Base-by-base conservation (phyloP, 1,140 invertebrate species). In the Aphidius gifuensis region DNA sequence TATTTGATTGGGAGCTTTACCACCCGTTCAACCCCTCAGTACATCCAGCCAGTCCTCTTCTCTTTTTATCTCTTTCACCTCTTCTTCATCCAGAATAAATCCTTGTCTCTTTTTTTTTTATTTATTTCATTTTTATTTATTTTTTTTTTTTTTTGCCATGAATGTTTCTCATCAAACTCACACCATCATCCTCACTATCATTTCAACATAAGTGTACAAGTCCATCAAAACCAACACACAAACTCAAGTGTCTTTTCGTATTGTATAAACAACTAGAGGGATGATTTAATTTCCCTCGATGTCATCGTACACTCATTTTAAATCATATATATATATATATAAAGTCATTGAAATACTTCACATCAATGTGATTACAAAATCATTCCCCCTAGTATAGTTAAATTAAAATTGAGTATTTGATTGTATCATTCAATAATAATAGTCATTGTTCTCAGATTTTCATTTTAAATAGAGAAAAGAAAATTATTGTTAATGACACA, bases 1-100 rank as follows among this genome's bases (percentile, higher is more conserved):
- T 73, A 73, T 73, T 73, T 73, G 71, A 73, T 73, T 73, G 71
- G 69, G 64, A 65, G 63, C 64, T 64, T 32, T 62, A 61, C 61
- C 55, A 60, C 57, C 65, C 23, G 23, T 61, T 64, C 65, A 64
- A 57, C 46, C 60, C 61, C 61, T 57, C 58, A 38, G 16, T 49
- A 23, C 57, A 58, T 51, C 40, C 58, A 38, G 50, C 58, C 58
- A 51, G 50, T 61, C 39, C 51, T 60, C 59, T 48, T 62, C 63
- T 64, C 60, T 55, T 49, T 32, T 66, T 32, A 32, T 38, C 61
- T 23, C 58, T 44, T 60, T 46, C 40, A 38, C 43, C 47, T 49
- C 55, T 46, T 42, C 48, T 38, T 57, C 43, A 23, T 43, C 59
- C 16, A 32, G 23, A 32, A 32, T 32, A 32, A 32, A 32, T 32